Conservation (phyloP, 2,797 vertebrate species). For the Amazonetta brasiliensis region DNA sequence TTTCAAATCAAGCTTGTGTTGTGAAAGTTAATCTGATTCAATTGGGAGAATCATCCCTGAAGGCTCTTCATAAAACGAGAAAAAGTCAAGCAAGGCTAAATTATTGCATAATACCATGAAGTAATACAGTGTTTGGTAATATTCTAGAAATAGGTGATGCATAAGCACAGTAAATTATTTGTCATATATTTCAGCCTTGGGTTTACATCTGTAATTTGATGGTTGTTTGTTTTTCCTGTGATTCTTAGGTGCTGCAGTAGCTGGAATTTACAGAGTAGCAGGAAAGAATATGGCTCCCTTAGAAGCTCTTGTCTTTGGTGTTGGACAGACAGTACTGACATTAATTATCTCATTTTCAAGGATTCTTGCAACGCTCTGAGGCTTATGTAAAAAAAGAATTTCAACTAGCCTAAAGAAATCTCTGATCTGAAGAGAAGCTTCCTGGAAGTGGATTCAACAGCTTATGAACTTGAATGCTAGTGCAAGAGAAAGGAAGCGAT, state of each 20-base stretch:
- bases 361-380: constrained; percentile 93
- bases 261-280: constrained; percentile 94
- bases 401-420: constrained; percentile 30
- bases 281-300: constrained; percentile 96
- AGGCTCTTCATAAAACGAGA: neutral
- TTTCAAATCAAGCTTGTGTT: neutral
- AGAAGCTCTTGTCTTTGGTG: constrained; percentile 94
- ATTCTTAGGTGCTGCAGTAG: constrained; percentile 90
- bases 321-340: constrained; percentile 92
- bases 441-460: constrained; percentile 23
- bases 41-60: neutral
- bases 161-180: neutral
- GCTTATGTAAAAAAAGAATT: neutral
- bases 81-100: neutral
- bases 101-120: neutral
- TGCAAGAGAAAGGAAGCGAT: neutral
- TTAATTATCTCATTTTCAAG: constrained; percentile 94
- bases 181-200: neutral
- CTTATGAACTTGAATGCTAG: neutral
- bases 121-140: neutral
- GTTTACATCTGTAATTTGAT: neutral
- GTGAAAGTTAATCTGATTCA: neutral
- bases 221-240: constrained; percentile 13
- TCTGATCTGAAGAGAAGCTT: constrained; percentile 32
- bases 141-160: neutral